Base-by-base conservation (phyloP, 2,797 vertebrate species). In the Sebastes vulpes region DNA sequence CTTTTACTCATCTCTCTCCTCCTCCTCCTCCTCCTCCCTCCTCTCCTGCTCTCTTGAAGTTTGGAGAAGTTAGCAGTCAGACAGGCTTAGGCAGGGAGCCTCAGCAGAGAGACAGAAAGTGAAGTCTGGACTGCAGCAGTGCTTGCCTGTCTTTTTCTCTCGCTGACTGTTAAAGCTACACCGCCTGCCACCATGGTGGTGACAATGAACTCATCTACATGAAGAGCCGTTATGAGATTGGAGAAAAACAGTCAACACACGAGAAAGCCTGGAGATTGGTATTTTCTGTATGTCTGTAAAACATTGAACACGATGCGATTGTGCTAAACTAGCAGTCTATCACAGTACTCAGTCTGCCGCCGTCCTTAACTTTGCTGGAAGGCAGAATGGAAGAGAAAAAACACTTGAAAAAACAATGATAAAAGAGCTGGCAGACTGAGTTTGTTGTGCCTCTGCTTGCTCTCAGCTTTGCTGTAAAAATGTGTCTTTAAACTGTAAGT, bases 141-240 rank as follows among this genome's bases (percentile, higher is more conserved):
- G 35, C 54, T 72, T 35, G 63, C 38, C 54, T 75, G 65, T 79
- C 77, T 79, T 42, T 60, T 46, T 32, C 57, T 66, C 52, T 67
- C 14, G 29, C 23, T 21, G 23, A 71, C 68, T 72, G 65, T 64
- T 77, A 68, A 79, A 87, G 61, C 66, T 25, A 66, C 35, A 25
- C 66, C 28, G 53, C 9, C 76, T 79, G 77, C 73, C 74, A 74
- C 46, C 32, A 32, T 7, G 50, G 60, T 50, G 56, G 35, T 61
- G 80, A 89, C 89, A 84, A 84, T 77, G 75, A 83, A 84, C 72
- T 84, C 69, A 77, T 91, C 69, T 82, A 85, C 77, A 85, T 82
- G 66, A 89, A 59, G 46, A 70, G 77, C 72, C 65, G 72, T 74
- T 79, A 32, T 81, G 60, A 84, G 65, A 58, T 58, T 64, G 53